A percentile compares a stretch with the other conserved stretches of the same genome.
phyloP scores from a whole-genome alignment of 2,888 invertebrate genomes.

The Drosophila nigricruria region DNA sequence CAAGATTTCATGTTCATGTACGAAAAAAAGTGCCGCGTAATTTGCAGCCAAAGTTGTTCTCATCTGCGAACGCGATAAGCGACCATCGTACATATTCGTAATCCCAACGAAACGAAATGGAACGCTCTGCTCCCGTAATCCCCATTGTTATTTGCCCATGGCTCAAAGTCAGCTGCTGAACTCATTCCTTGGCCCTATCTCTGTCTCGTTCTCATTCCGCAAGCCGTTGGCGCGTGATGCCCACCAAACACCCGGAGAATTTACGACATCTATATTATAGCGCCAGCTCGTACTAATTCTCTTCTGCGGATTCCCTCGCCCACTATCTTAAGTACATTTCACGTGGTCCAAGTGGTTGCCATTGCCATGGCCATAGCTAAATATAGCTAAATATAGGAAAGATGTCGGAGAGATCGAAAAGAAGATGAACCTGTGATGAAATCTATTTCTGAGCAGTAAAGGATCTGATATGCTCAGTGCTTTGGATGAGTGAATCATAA shows the following conservation, averaged over 20 bases:
- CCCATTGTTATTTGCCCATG: constrained; percentile 53
- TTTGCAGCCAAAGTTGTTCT: constrained; percentile 42
- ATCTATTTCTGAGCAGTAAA: neutral
- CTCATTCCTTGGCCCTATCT: constrained; percentile 7
- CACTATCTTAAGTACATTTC: constrained; percentile 29
- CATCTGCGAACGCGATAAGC: constrained; percentile 28
- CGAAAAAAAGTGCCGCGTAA: constrained; percentile 40
- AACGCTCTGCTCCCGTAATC: constrained; percentile 52
- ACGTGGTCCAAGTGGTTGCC: constrained; percentile 21
- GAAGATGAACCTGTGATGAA: neutral
- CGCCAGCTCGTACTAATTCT: constrained; percentile 6
- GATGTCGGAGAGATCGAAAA: neutral
- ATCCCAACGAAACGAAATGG: constrained; percentile 33
- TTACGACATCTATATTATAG: constrained; percentile 26
- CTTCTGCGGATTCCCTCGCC: constrained; percentile 32
- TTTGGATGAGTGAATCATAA: neutral
- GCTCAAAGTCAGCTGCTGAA: constrained; percentile 56
- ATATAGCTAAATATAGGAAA: no score
- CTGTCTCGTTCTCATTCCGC: constrained; percentile 22
- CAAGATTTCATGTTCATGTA: constrained; percentile 29
- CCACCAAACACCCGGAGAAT: constrained; percentile 35
- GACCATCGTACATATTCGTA: constrained; percentile 24
- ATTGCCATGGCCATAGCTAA: constrained; percentile 17
- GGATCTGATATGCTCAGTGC: neutral
- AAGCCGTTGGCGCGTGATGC: constrained; percentile 46